A percentile compares a stretch with the other conserved stretches of the same genome.
Conservation (phyloP, 1,140 invertebrate species). For the Lutraria rhynchaena region DNA sequence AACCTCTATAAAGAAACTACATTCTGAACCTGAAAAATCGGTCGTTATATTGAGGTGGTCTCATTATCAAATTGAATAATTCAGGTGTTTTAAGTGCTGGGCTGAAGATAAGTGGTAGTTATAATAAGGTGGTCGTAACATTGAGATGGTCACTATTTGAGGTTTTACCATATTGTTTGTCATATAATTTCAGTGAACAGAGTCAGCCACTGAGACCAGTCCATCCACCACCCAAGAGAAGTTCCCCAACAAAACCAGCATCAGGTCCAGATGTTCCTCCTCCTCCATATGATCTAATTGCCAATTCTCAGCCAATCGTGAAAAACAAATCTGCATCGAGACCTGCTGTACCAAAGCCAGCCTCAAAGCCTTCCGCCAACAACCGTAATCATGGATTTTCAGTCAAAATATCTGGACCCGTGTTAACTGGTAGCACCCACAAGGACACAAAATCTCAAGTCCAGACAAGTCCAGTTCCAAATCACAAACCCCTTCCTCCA, state of each 20-base stretch:
- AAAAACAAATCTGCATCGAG: background rate
- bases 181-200: slow-evolving; percentile 13
- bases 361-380: background rate
- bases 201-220: slow-evolving; percentile 16
- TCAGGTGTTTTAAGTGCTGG: too few relatives aligned
- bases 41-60: too few relatives aligned
- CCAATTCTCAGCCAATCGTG: background rate
- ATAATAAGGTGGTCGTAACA: too few relatives aligned
- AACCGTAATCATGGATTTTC: background rate
- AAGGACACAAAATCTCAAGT: slow-evolving; percentile 34
- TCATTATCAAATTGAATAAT: too few relatives aligned
- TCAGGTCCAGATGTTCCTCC: background rate
- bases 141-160: too few relatives aligned
- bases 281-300: background rate
- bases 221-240: slow-evolving; percentile 45
- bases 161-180: too few relatives aligned
- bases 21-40: too few relatives aligned
- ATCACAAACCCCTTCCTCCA: slow-evolving; percentile 25
- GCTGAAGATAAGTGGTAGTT: too few relatives aligned
- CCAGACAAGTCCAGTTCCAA: slow-evolving; percentile 33
- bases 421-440: slow-evolving; percentile 48
- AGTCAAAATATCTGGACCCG: slow-evolving; percentile 43
- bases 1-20: too few relatives aligned
- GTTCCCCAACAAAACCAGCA: background rate
- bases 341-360: slow-evolving; percentile 1